phyloP scores from a whole-genome alignment of 2,888 invertebrate species.

The Palloptera scutellata region DNA sequence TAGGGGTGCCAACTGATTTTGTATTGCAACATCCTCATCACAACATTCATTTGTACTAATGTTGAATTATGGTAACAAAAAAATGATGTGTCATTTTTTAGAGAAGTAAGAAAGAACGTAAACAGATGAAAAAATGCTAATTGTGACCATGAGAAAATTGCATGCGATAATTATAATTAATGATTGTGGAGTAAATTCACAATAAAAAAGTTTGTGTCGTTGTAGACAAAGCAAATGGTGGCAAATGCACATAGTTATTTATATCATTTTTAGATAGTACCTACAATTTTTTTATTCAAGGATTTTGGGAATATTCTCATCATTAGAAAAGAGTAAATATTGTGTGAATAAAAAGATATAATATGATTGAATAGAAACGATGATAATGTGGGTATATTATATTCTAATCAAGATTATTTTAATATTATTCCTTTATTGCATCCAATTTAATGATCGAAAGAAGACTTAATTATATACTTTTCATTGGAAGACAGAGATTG shows the following conservation, averaged over 20 bases:
- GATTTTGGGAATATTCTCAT: not conserved
- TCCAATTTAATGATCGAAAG: no score
- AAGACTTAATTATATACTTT: no score
- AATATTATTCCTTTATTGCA: no score
- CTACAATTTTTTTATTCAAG: not conserved
- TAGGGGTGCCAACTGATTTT: slow-evolving; percentile 9
- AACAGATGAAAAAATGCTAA: slow-evolving; percentile 18
- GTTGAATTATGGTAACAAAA: no score
- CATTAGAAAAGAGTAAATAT: not conserved
- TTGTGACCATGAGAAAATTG: slow-evolving; percentile 10
- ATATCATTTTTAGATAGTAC: not conserved
- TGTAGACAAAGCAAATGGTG: not conserved
- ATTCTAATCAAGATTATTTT: slow-evolving; percentile 6
- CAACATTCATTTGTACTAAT: not conserved
- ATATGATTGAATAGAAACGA: not conserved
- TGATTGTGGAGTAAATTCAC: slow-evolving; percentile 22
- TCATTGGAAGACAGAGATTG: no score
- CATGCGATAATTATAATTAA: slow-evolving; percentile 27
- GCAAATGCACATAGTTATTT: slow-evolving; percentile 8
- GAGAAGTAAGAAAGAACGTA: not conserved
- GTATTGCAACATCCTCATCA: not conserved
- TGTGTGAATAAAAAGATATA: not conserved
- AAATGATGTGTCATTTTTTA: not conserved
- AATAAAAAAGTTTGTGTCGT: not conserved
- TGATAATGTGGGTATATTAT: slow-evolving; percentile 5